Percentiles rank a stretch among this genome's conserved stretches.
Evolutionary conservation across 2,113 vertebrate species (phyloP).

Genomic region (Anthoscopus minutus): DNA sequence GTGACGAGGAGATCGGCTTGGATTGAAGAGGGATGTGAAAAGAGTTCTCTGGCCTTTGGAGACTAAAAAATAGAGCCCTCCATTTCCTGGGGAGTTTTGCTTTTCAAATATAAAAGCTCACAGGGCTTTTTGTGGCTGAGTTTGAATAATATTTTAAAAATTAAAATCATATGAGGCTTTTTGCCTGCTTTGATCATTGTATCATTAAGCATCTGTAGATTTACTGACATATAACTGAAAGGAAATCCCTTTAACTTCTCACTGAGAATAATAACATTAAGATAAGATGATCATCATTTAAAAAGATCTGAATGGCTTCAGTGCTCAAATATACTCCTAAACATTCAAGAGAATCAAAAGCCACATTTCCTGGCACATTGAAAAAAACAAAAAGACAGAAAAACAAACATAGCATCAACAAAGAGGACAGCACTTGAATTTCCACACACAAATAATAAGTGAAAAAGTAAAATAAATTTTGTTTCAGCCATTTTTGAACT

Average conservation of each 20-base stretch:
- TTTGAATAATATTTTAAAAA: neutral
- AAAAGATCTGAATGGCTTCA: neutral
- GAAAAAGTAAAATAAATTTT: neutral
- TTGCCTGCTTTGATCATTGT: neutral
- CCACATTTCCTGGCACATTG: neutral
- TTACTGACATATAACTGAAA: neutral
- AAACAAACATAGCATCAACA: neutral
- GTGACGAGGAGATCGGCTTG: neutral
- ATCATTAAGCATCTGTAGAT: neutral
- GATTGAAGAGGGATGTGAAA: neutral
- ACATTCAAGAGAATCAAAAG: neutral
- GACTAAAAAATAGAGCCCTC: neutral
- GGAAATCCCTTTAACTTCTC: neutral
- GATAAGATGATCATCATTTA: neutral
- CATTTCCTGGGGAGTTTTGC: neutral
- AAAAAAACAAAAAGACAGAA: neutral
- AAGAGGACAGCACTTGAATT: neutral
- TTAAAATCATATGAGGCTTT: neutral
- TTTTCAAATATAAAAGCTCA: neutral
- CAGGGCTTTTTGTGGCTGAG: neutral
- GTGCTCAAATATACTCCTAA: neutral
- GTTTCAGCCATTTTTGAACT: neutral
- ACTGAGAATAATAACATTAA: neutral
- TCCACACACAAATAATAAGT: neutral
- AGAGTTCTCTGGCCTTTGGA: neutral